These are phyloP conservation scores for Zeus faber DNA, from an alignment of 2,113 vertebrate genomes.

Conservation along the genomic window DNA sequence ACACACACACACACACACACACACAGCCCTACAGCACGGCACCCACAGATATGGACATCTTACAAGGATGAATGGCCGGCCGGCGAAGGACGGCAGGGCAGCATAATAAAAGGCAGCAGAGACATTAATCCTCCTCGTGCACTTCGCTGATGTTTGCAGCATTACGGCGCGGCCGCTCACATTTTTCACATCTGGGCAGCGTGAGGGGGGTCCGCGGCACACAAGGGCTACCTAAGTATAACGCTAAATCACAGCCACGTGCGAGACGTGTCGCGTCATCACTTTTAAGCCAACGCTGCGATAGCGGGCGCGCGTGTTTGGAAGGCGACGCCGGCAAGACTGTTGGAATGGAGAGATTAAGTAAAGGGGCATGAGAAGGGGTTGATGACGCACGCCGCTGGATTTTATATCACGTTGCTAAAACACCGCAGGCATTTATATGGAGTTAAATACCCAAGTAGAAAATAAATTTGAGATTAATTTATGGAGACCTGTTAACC, in stretches of 20 bases:
- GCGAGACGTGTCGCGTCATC: constrained; percentile 49
- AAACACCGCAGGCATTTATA: no score
- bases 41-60: constrained; percentile 44
- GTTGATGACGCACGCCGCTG: no score
- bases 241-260: constrained; percentile 50
- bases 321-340: no score
- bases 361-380: no score
- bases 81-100: constrained; percentile 54
- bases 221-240: constrained; percentile 35
- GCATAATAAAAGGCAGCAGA: constrained; percentile 62
- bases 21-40: constrained; percentile 10
- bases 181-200: constrained; percentile 47
- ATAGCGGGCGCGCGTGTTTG: no score
- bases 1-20: not conserved
- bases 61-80: constrained; percentile 60
- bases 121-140: constrained; percentile 68
- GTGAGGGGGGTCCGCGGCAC: constrained; percentile 3
- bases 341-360: no score
- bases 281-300: no score
- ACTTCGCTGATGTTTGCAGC: constrained; percentile 65
- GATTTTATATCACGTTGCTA: no score
- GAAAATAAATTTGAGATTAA: no score
- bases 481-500: no score
- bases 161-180: constrained; percentile 51
- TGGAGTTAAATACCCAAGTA: no score